Evolutionary conservation across 2,113 vertebrate species (phyloP), one percentile per base, ranked within the genome.

Genomic region (Crypturellus undulatus): DNA sequence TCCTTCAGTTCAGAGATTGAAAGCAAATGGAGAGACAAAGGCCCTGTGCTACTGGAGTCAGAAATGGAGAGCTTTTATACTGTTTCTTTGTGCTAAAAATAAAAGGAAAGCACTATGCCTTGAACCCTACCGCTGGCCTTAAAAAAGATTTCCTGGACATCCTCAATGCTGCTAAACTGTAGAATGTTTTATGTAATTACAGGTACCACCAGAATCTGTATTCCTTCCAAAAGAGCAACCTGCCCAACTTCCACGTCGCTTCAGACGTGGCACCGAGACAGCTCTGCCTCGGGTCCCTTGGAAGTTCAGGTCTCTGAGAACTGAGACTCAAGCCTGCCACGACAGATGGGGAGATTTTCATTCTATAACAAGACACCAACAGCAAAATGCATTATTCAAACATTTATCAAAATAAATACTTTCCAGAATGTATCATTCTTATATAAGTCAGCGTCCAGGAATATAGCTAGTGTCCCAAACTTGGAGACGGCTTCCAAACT

Each of bases 1-100:
- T 89, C 43, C 67, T 86, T 22, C 54, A 0, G 0, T 58, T 75
- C 0, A 0, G 84, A 80, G 56, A 77, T 63, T 0, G 4, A 69
- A 34, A 67, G 36, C 28, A 43, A 32, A 38, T 52, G 36, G 20
- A 52, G 21, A 75, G 17, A 43, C 18, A 42, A 79, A 49, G 59
- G 62, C 76, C 40, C 63, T 34, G 38, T 70, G 64, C 30, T 28
- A 30, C 0, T 0, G 22, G 47, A 51, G 64, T 94, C 51, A 85
- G 93, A 77, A 82, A 60, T 36, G 14, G 56, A 77, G 62, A 88
- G 68, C 59, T 73, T 80, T 80, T 65, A 65, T 78, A 84, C 72
- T n/a, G 15, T 43, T 83, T 51, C 24, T 70, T 67, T 75, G 26
- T 64, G 21, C 1, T 4, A 34, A 90, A 94, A 94, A 85, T 70